A percentile compares a stretch with the other conserved stretches of the same genome.
phyloP scores from a whole-genome alignment of 2,888 invertebrate species.

The Cremastinae sp. region DNA sequence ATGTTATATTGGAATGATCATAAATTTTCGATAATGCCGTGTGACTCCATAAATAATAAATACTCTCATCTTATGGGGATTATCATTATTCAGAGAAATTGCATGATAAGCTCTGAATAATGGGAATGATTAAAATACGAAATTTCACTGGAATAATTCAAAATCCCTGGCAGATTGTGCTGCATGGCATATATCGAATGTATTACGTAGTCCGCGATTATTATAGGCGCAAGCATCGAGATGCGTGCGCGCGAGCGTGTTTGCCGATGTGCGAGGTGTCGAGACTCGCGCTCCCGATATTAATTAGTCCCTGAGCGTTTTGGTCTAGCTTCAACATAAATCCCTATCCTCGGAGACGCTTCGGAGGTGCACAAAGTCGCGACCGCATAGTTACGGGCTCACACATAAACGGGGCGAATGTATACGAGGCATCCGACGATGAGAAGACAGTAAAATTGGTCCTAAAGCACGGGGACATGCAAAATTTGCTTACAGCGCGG shows the following conservation, averaged over 20 bases:
- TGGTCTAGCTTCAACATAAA: slow-evolving; percentile 40
- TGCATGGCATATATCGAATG: slow-evolving; percentile 38
- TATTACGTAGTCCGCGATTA: slow-evolving; percentile 41
- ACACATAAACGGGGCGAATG: slow-evolving; percentile 44
- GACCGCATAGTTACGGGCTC: slow-evolving; percentile 40
- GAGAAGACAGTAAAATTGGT: slow-evolving; percentile 23
- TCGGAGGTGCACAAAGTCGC: slow-evolving; percentile 14
- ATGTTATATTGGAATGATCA: too few relatives aligned
- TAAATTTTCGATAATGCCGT: too few relatives aligned
- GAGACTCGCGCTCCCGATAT: slow-evolving; percentile 59
- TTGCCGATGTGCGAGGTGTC: slow-evolving; percentile 36
- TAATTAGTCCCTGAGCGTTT: slow-evolving; percentile 60
- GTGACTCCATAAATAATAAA: too few relatives aligned
- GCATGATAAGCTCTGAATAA: too few relatives aligned
- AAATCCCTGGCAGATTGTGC: background rate
- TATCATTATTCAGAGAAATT: background rate
- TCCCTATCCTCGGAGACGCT: slow-evolving; percentile 12
- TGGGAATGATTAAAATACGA: too few relatives aligned
- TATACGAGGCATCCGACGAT: slow-evolving; percentile 4
- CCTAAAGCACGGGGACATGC: background rate
- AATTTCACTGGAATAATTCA: slow-evolving; percentile 1
- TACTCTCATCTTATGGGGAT: too few relatives aligned
- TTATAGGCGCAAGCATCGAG: slow-evolving; percentile 31
- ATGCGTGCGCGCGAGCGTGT: background rate
- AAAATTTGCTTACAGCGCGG: background rate